Evolutionary conservation across 2,888 invertebrate species (phyloP).

Genomic region (Athalia circularis): DNA sequence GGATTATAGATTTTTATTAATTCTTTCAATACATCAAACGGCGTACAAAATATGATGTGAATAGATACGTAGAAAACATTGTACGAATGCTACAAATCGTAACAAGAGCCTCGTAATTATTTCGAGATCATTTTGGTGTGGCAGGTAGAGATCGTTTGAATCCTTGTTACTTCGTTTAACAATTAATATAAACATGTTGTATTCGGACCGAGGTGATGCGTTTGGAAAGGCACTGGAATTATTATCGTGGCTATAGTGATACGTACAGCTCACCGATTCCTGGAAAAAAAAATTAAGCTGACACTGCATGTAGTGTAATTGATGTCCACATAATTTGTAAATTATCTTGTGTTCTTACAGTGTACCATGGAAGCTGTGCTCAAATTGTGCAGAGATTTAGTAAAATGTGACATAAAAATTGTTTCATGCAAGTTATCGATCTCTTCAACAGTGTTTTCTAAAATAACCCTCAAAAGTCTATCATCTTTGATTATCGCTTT

Average conservation of each 20-base stretch:
- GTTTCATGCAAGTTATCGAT: conserved; percentile 66
- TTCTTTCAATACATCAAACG: conserved; percentile 5
- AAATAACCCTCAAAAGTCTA: conserved; percentile 71
- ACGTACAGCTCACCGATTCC: conserved; percentile 58
- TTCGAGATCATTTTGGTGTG: neutral
- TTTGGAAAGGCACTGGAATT: neutral
- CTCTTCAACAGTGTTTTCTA: conserved; percentile 72
- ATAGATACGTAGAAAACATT: conserved; percentile 29
- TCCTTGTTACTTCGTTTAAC: neutral
- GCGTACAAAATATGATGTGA: conserved; percentile 28
- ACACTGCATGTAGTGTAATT: neutral
- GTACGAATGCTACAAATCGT: neutral
- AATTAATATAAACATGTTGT: conserved; percentile 1
- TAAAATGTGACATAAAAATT: conserved; percentile 58
- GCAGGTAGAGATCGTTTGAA: conserved; percentile 1
- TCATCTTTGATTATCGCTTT: conserved; percentile 71
- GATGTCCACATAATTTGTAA: neutral
- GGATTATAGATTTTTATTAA: neutral
- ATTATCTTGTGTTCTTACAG: conserved; percentile 49
- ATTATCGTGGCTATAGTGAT: conserved; percentile 1
- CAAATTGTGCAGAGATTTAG: conserved; percentile 51
- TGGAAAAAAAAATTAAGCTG: conserved; percentile 50
- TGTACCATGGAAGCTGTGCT: conserved; percentile 59
- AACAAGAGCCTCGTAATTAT: neutral
- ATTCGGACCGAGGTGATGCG: neutral